Conservation (phyloP, 1,140 invertebrate genomes). For the Bombus terrestris region DNA sequence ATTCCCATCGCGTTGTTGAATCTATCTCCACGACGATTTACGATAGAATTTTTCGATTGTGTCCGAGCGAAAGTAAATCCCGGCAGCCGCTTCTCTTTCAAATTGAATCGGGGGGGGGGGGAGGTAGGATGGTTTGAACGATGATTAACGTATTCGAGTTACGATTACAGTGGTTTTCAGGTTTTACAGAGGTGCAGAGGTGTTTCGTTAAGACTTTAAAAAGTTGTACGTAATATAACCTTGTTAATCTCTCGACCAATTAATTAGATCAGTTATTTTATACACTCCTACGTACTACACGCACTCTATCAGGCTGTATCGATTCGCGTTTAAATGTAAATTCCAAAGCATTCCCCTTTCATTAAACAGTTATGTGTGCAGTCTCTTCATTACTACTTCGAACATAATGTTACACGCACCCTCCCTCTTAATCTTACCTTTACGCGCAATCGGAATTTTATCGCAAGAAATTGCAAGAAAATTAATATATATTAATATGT, state of each 20-base stretch:
- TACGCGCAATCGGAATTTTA: background rate
- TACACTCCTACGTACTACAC: background rate
- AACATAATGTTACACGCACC: background rate
- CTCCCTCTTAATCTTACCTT: background rate
- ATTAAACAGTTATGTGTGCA: background rate
- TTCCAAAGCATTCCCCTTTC: background rate
- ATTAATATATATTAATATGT: background rate
- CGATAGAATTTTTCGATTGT: background rate
- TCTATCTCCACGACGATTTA: background rate
- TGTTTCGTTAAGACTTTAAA: background rate
- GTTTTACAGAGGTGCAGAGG: too few species aligned
- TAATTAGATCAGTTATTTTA: background rate
- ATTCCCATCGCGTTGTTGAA: background rate
- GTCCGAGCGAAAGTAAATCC: background rate
- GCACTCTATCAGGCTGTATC: background rate
- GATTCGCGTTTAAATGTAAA: conserved; percentile 25
- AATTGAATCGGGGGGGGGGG: background rate
- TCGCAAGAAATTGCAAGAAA: background rate
- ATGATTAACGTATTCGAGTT: background rate
- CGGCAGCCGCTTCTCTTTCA: background rate
- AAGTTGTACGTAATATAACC: background rate
- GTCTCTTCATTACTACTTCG: background rate
- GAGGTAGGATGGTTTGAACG: background rate
- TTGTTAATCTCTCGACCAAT: background rate
- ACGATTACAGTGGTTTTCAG: background rate